These are phyloP conservation scores for Drosophila percnosoma DNA, from an alignment of 2,888 invertebrate genomes.

Conservation along the genomic window DNA sequence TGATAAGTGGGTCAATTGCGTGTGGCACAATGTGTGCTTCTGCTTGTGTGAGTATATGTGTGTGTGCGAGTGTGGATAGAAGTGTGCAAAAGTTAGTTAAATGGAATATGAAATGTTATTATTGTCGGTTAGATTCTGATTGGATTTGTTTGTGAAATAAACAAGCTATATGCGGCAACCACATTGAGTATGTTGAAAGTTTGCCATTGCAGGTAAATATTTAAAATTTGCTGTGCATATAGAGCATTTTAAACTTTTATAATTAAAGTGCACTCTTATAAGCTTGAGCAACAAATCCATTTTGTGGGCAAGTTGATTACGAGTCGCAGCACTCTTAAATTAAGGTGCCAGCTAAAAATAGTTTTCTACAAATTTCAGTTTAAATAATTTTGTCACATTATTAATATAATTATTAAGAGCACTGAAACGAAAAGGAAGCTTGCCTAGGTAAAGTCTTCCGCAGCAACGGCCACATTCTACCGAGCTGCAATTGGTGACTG, in stretches of 20 bases:
- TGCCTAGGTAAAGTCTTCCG: background rate
- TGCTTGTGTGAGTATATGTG: background rate
- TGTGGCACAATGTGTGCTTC: slow-evolving; percentile 8
- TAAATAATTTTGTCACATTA: background rate
- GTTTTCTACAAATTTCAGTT: background rate
- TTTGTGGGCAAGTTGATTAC: background rate
- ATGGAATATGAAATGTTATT: slow-evolving; percentile 62
- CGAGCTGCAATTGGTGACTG: background rate
- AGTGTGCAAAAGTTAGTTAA: slow-evolving; percentile 30
- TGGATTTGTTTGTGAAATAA: slow-evolving; percentile 29
- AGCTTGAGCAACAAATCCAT: background rate
- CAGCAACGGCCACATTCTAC: slow-evolving; percentile 7
- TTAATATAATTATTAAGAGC: background rate
- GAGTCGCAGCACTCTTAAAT: background rate
- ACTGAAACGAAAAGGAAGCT: background rate
- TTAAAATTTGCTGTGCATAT: slow-evolving; percentile 3
- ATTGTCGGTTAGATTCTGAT: slow-evolving; percentile 49
- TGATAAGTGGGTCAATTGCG: slow-evolving; percentile 67
- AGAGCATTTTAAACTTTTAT: background rate
- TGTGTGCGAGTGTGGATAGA: background rate
- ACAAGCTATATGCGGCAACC: slow-evolving; percentile 5
- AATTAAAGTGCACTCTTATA: background rate
- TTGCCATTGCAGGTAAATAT: slow-evolving; percentile 10
- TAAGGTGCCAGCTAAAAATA: background rate
- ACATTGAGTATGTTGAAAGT: slow-evolving; percentile 19